Conservation (phyloP, 2,797 vertebrate genomes). For the Champsocephalus gunnari region DNA sequence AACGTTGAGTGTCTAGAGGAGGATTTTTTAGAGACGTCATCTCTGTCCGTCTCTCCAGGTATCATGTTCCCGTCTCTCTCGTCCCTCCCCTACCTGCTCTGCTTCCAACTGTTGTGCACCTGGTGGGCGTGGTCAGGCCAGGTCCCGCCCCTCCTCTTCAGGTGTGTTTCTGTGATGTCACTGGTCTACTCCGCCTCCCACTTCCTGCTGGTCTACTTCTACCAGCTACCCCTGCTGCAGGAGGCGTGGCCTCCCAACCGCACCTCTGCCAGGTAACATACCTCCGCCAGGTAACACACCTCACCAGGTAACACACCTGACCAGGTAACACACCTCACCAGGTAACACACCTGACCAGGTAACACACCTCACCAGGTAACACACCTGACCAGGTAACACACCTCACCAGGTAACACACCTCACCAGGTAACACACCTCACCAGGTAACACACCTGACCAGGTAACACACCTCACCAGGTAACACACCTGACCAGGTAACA, state of each 20-base stretch:
- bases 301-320: neutral
- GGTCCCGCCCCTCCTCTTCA: constrained; percentile 91
- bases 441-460: too few relatives aligned
- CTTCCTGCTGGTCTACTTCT: constrained; percentile 92
- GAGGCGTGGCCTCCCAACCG: constrained; percentile 72
- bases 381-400: too few relatives aligned
- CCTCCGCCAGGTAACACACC: neutral
- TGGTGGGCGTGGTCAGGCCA: constrained; percentile 94
- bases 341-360: too few relatives aligned
- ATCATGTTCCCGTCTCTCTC: constrained; percentile 95
- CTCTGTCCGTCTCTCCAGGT: constrained; percentile 75
- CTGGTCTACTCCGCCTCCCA: constrained; percentile 92
- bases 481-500: too few relatives aligned
- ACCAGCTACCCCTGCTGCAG: constrained; percentile 94
- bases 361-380: too few relatives aligned
- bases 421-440: too few relatives aligned
- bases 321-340: too few relatives aligned
- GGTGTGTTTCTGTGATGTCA: constrained; percentile 92
- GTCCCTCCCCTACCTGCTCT: constrained; percentile 92
- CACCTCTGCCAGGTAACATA: constrained; percentile 56
- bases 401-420: too few relatives aligned
- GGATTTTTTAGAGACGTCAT: neutral
- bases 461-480: too few relatives aligned
- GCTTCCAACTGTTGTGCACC: constrained; percentile 93
- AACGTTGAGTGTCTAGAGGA: neutral